A percentile compares a stretch with the other conserved stretches of the same genome.
These are phyloP conservation scores for Diorhabda carinulata DNA, from an alignment of 1,140 invertebrate species.

Conservation along the genomic window DNA sequence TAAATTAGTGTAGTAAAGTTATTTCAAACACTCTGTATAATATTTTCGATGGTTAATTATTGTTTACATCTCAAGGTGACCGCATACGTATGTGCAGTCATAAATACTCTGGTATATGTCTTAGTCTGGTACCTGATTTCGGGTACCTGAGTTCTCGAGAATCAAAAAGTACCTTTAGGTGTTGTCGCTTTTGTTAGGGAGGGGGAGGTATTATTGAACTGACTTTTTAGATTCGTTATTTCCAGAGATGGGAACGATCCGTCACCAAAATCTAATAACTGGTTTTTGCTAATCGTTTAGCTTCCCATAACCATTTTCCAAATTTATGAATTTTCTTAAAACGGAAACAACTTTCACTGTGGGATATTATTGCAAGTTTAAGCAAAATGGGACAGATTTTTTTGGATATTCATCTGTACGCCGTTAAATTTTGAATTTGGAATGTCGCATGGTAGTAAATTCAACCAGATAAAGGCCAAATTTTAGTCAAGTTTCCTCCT, in stretches of 20 bases:
- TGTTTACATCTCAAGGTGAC: constrained; percentile 40
- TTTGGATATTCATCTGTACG: too few species aligned
- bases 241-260: constrained; percentile 3
- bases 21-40: constrained; percentile 20
- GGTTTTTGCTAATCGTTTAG: too few species aligned
- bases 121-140: constrained; percentile 35
- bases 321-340: too few species aligned
- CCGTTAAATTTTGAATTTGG: too few species aligned
- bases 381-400: too few species aligned
- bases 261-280: not conserved
- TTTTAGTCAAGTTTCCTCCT: too few species aligned
- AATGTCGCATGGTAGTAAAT: too few species aligned
- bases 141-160: constrained; percentile 29
- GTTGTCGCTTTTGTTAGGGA: not conserved
- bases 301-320: too few species aligned
- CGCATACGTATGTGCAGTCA: constrained; percentile 34
- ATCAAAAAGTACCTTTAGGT: constrained; percentile 13
- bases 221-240: constrained; percentile 6
- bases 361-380: too few species aligned
- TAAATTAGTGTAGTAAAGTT: too few species aligned
- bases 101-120: constrained; percentile 37
- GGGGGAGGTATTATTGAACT: constrained; percentile 12
- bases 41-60: constrained; percentile 37
- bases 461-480: too few species aligned
- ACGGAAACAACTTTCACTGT: too few species aligned